Conservation (phyloP, 2,888 invertebrate genomes). For the Ormia ochracea region DNA sequence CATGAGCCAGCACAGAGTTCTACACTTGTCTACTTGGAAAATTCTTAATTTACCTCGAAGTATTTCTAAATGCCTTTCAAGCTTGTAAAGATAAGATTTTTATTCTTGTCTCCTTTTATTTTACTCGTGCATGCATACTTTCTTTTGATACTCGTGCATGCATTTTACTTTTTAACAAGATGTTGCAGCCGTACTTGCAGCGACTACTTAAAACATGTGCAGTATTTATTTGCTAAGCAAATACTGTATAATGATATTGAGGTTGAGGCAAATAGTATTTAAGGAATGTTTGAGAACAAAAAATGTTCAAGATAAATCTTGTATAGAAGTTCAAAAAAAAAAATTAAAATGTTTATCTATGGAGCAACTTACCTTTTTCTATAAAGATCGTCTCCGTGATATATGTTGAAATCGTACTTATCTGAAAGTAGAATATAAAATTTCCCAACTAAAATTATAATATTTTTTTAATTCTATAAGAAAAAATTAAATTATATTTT, state of each 20-base stretch:
- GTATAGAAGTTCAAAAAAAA: conserved; percentile 28
- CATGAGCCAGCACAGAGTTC: too few relatives aligned
- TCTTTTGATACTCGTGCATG: background rate
- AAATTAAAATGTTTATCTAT: conserved; percentile 13
- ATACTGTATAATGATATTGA: conserved; percentile 64
- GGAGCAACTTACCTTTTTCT: background rate
- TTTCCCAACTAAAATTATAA: too few relatives aligned
- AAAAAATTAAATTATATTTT: too few relatives aligned
- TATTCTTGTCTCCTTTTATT: background rate
- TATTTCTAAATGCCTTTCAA: conserved; percentile 7
- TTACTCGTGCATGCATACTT: conserved; percentile 21
- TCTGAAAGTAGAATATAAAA: too few relatives aligned
- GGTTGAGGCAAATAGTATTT: conserved; percentile 17
- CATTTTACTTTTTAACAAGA: conserved; percentile 28
- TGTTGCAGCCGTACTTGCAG: conserved; percentile 15
- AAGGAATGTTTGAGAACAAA: conserved; percentile 30
- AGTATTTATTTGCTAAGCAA: conserved; percentile 69
- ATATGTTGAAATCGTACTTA: too few relatives aligned
- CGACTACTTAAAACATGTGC: conserved; percentile 2
- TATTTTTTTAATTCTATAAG: too few relatives aligned
- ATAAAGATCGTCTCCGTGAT: too few relatives aligned
- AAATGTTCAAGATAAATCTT: conserved; percentile 57
- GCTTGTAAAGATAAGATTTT: conserved; percentile 34
- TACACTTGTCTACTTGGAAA: conserved; percentile 34
- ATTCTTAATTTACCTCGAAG: conserved; percentile 46